phyloP scores from a whole-genome alignment of 2,888 invertebrate species.

The Sicus ferrugineus region DNA sequence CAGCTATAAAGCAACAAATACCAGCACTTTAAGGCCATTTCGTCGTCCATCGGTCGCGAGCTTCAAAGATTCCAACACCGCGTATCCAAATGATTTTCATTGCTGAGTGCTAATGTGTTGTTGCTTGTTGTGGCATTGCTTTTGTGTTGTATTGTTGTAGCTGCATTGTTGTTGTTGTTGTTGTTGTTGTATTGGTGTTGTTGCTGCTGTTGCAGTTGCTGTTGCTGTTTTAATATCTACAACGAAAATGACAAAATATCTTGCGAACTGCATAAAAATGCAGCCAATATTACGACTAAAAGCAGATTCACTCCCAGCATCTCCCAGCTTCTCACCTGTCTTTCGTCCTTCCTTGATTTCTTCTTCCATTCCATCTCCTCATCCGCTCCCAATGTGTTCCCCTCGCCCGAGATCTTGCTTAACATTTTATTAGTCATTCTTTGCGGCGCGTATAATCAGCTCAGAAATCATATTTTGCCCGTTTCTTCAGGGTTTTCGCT shows the following conservation, averaged over 20 bases:
- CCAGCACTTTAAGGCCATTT: neutral
- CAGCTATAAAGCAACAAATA: neutral
- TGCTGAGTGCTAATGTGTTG: constrained; percentile 17
- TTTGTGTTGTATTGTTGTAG: no score
- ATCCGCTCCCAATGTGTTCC: neutral
- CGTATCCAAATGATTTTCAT: constrained; percentile 24
- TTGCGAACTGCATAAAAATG: constrained; percentile 7
- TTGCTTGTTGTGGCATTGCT: constrained; percentile 1
- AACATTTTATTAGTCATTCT: constrained; percentile 15
- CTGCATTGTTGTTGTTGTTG: constrained; percentile 18
- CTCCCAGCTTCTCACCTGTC: neutral
- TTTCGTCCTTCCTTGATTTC: neutral
- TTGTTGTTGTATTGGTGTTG: neutral
- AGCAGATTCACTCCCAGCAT: neutral
- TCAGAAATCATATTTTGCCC: constrained; percentile 48
- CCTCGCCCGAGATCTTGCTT: neutral
- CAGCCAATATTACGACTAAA: constrained; percentile 23
- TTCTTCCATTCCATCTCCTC: neutral
- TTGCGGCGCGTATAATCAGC: constrained; percentile 28
- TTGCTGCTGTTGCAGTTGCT: constrained; percentile 3
- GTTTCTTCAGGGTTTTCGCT: constrained; percentile 46
- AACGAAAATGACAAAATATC: constrained; percentile 33
- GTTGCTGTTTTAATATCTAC: neutral
- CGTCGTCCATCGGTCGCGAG: neutral
- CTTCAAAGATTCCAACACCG: neutral